phyloP scores from a whole-genome alignment of 2,797 vertebrate genomes.

The Clarias fuscus region DNA sequence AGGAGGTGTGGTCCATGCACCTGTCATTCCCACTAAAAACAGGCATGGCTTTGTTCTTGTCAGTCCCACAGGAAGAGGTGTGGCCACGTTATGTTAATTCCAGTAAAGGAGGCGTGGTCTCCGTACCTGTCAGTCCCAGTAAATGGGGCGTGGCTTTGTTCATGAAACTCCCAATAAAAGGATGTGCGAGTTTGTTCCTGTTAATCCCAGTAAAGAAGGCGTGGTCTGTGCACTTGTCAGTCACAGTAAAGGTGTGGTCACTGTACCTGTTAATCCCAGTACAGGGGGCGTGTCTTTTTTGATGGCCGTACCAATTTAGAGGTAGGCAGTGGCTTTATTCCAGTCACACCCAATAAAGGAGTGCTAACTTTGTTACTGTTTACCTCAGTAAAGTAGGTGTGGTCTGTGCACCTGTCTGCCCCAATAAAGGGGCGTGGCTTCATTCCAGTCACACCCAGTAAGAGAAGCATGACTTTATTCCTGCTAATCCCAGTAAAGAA shows the following conservation, averaged over 20 bases:
- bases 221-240: too few species aligned
- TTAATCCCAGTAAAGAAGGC: background rate
- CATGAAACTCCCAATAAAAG: too few species aligned
- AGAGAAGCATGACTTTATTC: background rate
- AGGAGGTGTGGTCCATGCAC: background rate
- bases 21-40: background rate
- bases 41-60: background rate
- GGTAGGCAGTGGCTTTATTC: background rate
- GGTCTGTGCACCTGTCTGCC: background rate
- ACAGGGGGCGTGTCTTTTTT: background rate
- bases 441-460: background rate
- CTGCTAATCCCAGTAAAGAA: background rate
- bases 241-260: background rate
- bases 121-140: background rate
- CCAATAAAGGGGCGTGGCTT: background rate
- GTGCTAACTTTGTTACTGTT: background rate
- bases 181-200: background rate
- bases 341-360: background rate
- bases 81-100: background rate
- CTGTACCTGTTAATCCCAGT: background rate
- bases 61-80: background rate
- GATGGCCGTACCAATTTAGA: background rate
- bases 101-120: background rate
- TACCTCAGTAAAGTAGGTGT: too few species aligned
- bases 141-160: background rate